A percentile compares a stretch with the other conserved stretches of the same genome.
These are phyloP conservation scores for Lithophane ornitopus DNA, from an alignment of 2,888 invertebrate species.

Conservation along the genomic window DNA sequence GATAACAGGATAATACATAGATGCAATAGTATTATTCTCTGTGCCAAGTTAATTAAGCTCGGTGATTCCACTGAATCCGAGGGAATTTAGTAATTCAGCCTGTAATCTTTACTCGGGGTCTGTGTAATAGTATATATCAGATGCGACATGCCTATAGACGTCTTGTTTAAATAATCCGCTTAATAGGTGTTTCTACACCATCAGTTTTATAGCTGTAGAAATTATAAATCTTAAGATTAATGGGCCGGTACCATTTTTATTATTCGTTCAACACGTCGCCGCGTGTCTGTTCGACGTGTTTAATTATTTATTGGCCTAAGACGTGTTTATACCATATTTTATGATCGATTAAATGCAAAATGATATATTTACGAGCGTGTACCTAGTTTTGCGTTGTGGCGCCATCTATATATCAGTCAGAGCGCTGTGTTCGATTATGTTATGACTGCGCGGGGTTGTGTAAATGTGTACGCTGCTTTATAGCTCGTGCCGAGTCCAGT, in stretches of 20 bases:
- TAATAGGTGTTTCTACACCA: conserved; percentile 58
- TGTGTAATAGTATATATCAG: conserved; percentile 49
- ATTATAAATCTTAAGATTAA: conserved; percentile 65
- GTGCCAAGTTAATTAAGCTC: conserved; percentile 57
- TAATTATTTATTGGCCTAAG: conserved; percentile 76
- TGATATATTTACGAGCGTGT: conserved; percentile 81
- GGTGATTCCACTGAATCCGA: conserved; percentile 44
- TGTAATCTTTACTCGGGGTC: conserved; percentile 58
- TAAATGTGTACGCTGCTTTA: conserved; percentile 71
- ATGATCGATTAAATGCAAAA: conserved; percentile 79
- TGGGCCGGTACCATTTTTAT: conserved; percentile 61
- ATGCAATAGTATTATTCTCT: conserved; percentile 54
- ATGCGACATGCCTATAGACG: conserved; percentile 40
- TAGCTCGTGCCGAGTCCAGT: conserved; percentile 68
- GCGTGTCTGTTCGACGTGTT: conserved; percentile 68
- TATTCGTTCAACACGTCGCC: conserved; percentile 70
- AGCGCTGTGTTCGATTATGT: conserved; percentile 66
- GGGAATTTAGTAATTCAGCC: conserved; percentile 51
- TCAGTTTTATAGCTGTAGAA: conserved; percentile 60
- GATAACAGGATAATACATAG: conserved; percentile 57
- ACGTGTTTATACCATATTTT: conserved; percentile 80
- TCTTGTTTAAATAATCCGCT: conserved; percentile 61
- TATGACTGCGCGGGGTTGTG: conserved; percentile 67
- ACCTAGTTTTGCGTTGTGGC: conserved; percentile 75
- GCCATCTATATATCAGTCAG: conserved; percentile 77